Base-by-base conservation (phyloP, 2,113 vertebrate genomes). In the Silurus glanis region DNA sequence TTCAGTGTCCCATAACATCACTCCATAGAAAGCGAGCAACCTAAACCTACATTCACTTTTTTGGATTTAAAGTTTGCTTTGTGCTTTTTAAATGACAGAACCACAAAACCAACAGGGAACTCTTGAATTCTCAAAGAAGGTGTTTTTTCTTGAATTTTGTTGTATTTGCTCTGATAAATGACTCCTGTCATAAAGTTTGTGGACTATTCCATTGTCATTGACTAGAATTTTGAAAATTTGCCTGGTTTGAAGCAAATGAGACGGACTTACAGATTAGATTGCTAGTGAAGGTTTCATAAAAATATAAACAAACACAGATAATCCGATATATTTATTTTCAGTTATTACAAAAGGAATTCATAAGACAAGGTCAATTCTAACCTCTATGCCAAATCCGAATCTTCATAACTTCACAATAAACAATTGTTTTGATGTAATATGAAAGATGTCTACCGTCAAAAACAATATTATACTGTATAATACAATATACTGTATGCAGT, bases 1-100 rank as follows among this genome's bases (percentile, higher is more conserved):
- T 78, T 83, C 66, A 87, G 56, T 85, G 80, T 82, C 80, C 75
- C 72, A 83, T 76, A 85, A 64, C 86, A 66, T 75, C n/a, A 67
- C 55, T 51, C 58, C 25, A 80, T 71, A 59, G 45, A 85, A 86
- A 82, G 76, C 45, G 82, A 51, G 74, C 56, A 78, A 83, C 80
- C 47, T 62, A 86, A 83, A 86, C 66, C n/a, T 64, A 80, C 8
- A 64, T 62, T 83, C 80, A 80, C 80, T 82, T n/a, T 5, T 66
- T 51, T 45, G 25, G 56, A 17, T 67, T 56, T 66, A 79, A 85
- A 67, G 19, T 45, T 78, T 45, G 25, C 74, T 66, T 85, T 85
- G 74, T 66, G 14, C 10, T 58, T 74, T 51, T 74, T n/a, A 37
- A 53, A 25, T 12, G 47, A 25, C 23, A 51, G 21, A 84, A 49